Evolutionary conservation across 2,888 invertebrate genomes (phyloP).

Genomic region (Eudemis profundana): DNA sequence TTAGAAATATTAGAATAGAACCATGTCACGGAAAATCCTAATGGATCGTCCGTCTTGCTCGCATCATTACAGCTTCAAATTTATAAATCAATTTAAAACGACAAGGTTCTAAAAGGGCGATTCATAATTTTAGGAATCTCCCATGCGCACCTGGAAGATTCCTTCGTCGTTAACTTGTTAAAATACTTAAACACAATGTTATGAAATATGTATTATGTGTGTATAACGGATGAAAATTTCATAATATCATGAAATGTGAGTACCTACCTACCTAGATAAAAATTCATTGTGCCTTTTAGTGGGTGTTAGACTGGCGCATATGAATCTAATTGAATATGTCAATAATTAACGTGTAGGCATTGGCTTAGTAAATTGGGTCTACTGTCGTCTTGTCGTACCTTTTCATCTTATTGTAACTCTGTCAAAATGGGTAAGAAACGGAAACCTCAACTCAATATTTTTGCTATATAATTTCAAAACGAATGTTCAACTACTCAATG

Average conservation of each 20-base stretch:
- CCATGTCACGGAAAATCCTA: too few relatives aligned
- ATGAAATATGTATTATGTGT: conserved; percentile 1
- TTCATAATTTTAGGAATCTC: too few relatives aligned
- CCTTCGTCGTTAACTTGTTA: background rate
- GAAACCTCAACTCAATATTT: background rate
- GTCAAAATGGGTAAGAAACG: background rate
- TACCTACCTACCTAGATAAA: background rate
- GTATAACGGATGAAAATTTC: background rate
- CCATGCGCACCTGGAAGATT: too few relatives aligned
- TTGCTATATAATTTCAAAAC: background rate
- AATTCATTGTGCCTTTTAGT: background rate
- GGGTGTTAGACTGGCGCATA: too few relatives aligned
- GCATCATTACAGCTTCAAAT: too few relatives aligned
- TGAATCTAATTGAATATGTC: too few relatives aligned
- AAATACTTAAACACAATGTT: background rate
- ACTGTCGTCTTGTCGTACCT: too few relatives aligned
- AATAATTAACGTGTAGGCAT: too few relatives aligned
- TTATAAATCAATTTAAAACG: too few relatives aligned
- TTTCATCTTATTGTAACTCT: background rate
- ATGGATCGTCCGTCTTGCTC: too few relatives aligned
- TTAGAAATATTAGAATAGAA: background rate
- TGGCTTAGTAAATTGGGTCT: too few relatives aligned
- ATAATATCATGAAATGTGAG: background rate
- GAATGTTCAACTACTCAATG: background rate
- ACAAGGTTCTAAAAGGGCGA: too few relatives aligned